Percentiles rank a stretch among this genome's conserved stretches.
These are phyloP conservation scores for Oscheius sp. DNA, from an alignment of 2,888 invertebrate species.

Conservation along the genomic window DNA sequence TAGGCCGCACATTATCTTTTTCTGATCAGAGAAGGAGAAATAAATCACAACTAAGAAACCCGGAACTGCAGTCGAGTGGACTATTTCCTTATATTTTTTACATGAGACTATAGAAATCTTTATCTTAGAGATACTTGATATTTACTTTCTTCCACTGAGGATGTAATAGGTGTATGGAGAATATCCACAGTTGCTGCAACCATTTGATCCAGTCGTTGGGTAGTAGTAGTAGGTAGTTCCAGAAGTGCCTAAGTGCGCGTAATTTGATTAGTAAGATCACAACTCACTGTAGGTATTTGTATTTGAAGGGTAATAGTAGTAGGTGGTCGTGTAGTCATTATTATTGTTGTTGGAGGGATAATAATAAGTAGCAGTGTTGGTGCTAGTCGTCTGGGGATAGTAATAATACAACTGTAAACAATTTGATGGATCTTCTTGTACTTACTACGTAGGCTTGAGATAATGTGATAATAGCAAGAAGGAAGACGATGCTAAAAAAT, in stretches of 20 bases:
- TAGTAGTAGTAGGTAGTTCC: constrained; percentile 6
- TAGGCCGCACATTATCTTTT: too few species aligned
- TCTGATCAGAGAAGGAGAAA: too few species aligned
- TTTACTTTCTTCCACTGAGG: constrained; percentile 13
- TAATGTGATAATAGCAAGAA: constrained; percentile 14
- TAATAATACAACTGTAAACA: constrained; percentile 22
- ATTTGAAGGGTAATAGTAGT: too few species aligned
- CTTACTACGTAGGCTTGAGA: constrained; percentile 23
- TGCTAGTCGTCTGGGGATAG: constrained; percentile 19
- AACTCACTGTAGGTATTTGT: constrained; percentile 11
- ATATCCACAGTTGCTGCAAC: constrained; percentile 5
- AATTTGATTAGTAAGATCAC: neutral
- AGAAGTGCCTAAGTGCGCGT: neutral
- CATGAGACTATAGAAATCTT: too few species aligned
- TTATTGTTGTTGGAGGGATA: constrained; percentile 21
- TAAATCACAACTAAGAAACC: too few species aligned
- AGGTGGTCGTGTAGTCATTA: constrained; percentile 3
- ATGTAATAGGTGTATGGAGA: constrained; percentile 14
- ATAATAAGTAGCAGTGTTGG: constrained; percentile 9
- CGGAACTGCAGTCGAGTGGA: too few species aligned
- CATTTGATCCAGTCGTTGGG: neutral
- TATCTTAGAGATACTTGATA: too few species aligned
- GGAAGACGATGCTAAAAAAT: constrained; percentile 19
- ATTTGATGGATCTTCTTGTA: neutral
- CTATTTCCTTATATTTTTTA: too few species aligned